Conservation (phyloP, 1,140 invertebrate species). For the Chymomyza costata region DNA sequence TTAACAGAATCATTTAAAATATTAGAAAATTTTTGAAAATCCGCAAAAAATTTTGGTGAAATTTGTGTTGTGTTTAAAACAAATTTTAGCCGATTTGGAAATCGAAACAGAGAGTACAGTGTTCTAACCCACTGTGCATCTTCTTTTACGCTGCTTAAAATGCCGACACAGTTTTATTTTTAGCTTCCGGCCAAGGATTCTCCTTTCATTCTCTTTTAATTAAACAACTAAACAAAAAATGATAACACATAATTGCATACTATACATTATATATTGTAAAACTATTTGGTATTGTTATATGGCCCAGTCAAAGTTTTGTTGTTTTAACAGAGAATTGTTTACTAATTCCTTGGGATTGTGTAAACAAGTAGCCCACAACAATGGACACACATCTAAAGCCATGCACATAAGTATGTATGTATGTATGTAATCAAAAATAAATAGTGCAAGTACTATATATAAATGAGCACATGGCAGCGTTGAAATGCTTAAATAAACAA, state of each 20-base stretch:
- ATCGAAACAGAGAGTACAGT: too few species aligned
- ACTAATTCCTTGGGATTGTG: constrained; percentile 18
- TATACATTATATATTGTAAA: too few species aligned
- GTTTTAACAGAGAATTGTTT: constrained; percentile 29
- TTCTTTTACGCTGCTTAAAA: constrained; percentile 16
- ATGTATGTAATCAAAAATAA: constrained; percentile 71
- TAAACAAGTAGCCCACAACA: constrained; percentile 37
- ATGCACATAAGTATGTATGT: too few species aligned
- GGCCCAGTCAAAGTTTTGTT: constrained; percentile 13
- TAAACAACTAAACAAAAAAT: constrained; percentile 13
- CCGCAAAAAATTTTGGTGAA: too few species aligned
- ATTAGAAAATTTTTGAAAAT: too few species aligned
- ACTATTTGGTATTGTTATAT: constrained; percentile 51
- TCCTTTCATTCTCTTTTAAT: too few species aligned
- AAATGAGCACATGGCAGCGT: constrained; percentile 25
- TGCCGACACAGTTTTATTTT: constrained; percentile 41
- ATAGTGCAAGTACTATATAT: constrained; percentile 41
- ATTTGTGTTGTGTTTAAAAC: too few species aligned
- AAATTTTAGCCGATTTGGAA: too few species aligned
- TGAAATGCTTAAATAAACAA: constrained; percentile 57
- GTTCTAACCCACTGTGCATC: constrained; percentile 5
- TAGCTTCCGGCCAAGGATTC: constrained; percentile 11
- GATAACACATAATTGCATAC: too few species aligned
- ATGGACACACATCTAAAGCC: constrained; percentile 34
- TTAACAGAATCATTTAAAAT: too few species aligned